Conservation (phyloP, 2,888 invertebrate genomes). For the Thumatha senex region DNA sequence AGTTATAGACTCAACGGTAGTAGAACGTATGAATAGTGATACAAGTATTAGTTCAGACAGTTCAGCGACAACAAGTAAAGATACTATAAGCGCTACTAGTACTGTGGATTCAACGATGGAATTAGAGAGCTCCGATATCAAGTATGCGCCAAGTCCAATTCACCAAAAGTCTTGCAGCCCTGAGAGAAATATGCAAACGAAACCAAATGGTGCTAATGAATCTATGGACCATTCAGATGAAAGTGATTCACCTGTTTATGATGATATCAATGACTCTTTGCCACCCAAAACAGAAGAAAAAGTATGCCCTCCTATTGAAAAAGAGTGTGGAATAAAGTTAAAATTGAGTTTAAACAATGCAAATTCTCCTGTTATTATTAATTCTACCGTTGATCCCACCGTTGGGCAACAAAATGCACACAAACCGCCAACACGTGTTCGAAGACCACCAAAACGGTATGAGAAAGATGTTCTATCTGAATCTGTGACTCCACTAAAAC, state of each 20-base stretch:
- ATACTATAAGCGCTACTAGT: conserved; percentile 40
- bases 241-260: conserved; percentile 58
- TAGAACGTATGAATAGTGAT: conserved; percentile 57
- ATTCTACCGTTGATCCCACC: conserved; percentile 78
- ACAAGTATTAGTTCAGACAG: conserved; percentile 57
- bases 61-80: conserved; percentile 53
- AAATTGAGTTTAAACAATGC: conserved; percentile 77
- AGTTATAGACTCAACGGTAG: conserved; percentile 37
- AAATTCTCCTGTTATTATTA: conserved; percentile 77
- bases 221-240: conserved; percentile 62
- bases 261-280: conserved; percentile 44
- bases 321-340: conserved; percentile 73
- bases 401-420: conserved; percentile 62
- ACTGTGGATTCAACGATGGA: conserved; percentile 59
- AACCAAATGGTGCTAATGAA: conserved; percentile 71
- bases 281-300: conserved; percentile 45
- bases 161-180: conserved; percentile 40
- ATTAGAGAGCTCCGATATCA: conserved; percentile 50
- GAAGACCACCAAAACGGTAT: conserved; percentile 75
- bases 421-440: conserved; percentile 67
- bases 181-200: conserved; percentile 38
- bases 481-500: conserved; percentile 43
- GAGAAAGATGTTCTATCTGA: conserved; percentile 55
- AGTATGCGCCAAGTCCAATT: conserved; percentile 47
- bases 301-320: conserved; percentile 44